Conservation (phyloP, 1,140 invertebrate species). For the Philaenus spumarius region DNA sequence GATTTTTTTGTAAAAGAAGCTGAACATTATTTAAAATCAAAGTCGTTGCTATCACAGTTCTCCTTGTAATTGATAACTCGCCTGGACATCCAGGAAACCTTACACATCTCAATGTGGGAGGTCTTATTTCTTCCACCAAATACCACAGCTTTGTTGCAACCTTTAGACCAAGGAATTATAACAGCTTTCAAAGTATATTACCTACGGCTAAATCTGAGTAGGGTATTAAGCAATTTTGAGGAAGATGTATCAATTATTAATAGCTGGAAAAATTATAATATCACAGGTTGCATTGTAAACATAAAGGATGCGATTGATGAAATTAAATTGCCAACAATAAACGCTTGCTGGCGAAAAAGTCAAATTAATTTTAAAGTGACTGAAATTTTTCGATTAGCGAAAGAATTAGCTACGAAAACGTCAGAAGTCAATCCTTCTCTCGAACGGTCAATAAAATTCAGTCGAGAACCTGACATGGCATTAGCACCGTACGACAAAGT, state of each 20-base stretch:
- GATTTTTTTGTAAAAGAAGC: constrained; percentile 31
- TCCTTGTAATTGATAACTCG: constrained; percentile 43
- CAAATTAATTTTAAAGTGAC: neutral
- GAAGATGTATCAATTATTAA: neutral
- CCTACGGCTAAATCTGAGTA: too few species aligned
- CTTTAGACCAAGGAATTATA: constrained; percentile 43
- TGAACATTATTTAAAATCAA: constrained; percentile 32
- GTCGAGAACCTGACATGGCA: neutral
- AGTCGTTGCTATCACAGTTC: constrained; percentile 39
- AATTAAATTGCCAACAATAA: neutral
- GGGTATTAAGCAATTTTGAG: neutral
- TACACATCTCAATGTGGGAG: constrained; percentile 36
- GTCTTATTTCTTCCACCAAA: constrained; percentile 36
- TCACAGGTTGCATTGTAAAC: neutral
- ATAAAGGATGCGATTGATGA: neutral
- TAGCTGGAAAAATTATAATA: neutral
- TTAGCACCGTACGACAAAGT: too few species aligned
- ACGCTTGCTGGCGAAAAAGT: neutral
- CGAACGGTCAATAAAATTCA: neutral
- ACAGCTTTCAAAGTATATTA: neutral
- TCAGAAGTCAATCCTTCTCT: neutral
- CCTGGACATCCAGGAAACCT: constrained; percentile 35
- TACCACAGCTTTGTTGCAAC: constrained; percentile 27
- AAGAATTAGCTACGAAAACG: too few species aligned
- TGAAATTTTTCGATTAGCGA: neutral